phyloP scores from a whole-genome alignment of 2,888 invertebrate genomes.

The Calephelis perditalis region DNA sequence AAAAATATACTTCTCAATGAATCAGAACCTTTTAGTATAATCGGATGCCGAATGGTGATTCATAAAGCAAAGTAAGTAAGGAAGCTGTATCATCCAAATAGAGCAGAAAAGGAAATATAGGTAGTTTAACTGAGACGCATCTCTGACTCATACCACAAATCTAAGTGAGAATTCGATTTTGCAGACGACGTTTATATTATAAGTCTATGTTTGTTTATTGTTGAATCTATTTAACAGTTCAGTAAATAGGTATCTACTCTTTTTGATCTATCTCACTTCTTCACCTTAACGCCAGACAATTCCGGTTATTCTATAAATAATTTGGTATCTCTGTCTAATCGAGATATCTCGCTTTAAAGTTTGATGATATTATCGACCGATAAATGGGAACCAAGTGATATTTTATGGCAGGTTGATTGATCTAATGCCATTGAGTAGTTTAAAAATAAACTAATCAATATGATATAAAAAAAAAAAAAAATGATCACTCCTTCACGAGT shows the following conservation, averaged over 20 bases:
- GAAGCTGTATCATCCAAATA: constrained; percentile 10
- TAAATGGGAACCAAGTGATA: constrained; percentile 5
- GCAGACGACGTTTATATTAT: too few relatives aligned
- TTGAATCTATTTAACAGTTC: too few relatives aligned
- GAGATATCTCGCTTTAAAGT: neutral
- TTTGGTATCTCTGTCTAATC: neutral
- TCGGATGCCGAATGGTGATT: constrained; percentile 8
- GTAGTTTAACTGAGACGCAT: neutral
- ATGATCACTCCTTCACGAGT: too few relatives aligned
- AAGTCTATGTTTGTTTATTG: too few relatives aligned
- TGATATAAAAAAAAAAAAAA: too few relatives aligned
- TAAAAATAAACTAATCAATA: neutral
- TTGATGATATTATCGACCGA: neutral
- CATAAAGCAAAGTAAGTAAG: neutral
- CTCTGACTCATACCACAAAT: neutral
- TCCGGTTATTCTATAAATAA: neutral
- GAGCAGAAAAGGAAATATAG: neutral
- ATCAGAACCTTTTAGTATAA: too few relatives aligned
- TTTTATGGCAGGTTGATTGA: constrained; percentile 1
- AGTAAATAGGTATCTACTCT: too few relatives aligned
- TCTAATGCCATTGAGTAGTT: neutral
- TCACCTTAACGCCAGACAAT: too few relatives aligned
- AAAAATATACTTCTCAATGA: too few relatives aligned
- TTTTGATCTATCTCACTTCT: too few relatives aligned
- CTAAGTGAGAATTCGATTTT: too few relatives aligned